Conservation (phyloP, 2,113 vertebrate species). For the Triplophysa dalaica region DNA sequence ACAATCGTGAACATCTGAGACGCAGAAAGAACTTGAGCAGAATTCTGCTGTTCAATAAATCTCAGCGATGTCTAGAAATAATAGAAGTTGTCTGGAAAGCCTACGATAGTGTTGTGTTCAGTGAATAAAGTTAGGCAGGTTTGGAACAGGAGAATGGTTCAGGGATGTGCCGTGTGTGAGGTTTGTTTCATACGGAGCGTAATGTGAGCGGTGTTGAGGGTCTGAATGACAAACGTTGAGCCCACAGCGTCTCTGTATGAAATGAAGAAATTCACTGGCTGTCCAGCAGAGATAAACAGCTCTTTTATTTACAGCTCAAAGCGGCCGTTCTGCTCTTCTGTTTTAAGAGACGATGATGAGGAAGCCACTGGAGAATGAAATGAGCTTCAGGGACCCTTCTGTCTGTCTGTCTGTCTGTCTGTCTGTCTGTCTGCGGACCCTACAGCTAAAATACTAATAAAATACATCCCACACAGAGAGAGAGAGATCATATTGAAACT, state of each 20-base stretch:
- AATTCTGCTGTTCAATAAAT: too few relatives aligned
- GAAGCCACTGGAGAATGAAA: slow-evolving; percentile 75
- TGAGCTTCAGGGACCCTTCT: slow-evolving; percentile 63
- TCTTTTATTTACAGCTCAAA: slow-evolving; percentile 66
- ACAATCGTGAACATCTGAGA: too few relatives aligned
- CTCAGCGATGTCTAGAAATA: too few relatives aligned
- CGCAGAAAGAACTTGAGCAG: too few relatives aligned
- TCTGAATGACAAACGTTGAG: not conserved
- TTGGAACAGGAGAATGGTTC: too few relatives aligned
- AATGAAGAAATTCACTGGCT: slow-evolving; percentile 61
- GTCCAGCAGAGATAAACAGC: slow-evolving; percentile 65
- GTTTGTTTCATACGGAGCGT: not conserved
- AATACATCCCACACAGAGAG: slow-evolving; percentile 54
- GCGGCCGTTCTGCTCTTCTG: slow-evolving; percentile 46
- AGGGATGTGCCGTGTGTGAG: too few relatives aligned
- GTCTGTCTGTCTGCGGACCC: slow-evolving; percentile 55
- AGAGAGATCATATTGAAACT: slow-evolving; percentile 42
- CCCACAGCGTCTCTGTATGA: slow-evolving; percentile 55
- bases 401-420: slow-evolving; percentile 58
- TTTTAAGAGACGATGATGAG: slow-evolving; percentile 65
- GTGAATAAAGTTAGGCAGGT: too few relatives aligned
- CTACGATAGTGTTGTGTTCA: too few relatives aligned
- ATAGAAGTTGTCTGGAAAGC: too few relatives aligned
- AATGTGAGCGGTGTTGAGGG: too few relatives aligned
- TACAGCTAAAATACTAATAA: slow-evolving; percentile 50